Evolutionary conservation across 2,888 invertebrate genomes (phyloP).

Genomic region (Mythimna ferrago): DNA sequence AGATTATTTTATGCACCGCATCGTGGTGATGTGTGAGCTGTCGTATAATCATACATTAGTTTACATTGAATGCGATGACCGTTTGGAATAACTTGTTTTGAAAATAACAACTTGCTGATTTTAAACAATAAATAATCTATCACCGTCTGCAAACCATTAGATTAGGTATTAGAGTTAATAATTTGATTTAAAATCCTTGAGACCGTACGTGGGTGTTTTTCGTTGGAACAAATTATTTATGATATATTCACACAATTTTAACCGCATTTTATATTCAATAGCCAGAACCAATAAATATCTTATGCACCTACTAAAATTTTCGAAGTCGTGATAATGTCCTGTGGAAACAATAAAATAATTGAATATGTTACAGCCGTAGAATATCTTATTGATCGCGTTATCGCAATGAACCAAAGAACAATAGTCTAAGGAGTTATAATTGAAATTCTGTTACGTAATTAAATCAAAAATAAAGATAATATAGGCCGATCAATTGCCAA

Average conservation of each 20-base stretch:
- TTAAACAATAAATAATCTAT: constrained; percentile 7
- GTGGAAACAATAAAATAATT: background rate
- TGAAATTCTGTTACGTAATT: too few relatives aligned
- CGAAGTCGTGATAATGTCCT: constrained; percentile 4
- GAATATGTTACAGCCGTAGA: background rate
- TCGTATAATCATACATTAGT: constrained; percentile 44
- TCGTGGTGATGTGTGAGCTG: constrained; percentile 63
- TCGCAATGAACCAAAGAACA: background rate
- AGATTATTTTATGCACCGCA: constrained; percentile 70
- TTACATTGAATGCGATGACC: constrained; percentile 65
- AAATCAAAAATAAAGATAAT: too few relatives aligned
- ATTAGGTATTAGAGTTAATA: background rate
- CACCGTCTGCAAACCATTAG: background rate
- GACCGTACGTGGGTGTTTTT: constrained; percentile 16
- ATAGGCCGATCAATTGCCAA: too few relatives aligned
- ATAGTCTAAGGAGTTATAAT: too few relatives aligned
- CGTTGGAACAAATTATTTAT: background rate
- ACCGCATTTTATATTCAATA: constrained; percentile 3
- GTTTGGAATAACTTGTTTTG: constrained; percentile 38
- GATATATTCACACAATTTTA: too few relatives aligned
- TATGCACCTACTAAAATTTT: background rate
- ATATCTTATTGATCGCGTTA: background rate
- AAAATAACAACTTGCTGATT: background rate
- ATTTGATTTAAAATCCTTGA: constrained; percentile 14
- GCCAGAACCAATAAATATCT: constrained; percentile 15